phyloP scores from a whole-genome alignment of 2,113 vertebrate species.

The Delphinus delphis region DNA sequence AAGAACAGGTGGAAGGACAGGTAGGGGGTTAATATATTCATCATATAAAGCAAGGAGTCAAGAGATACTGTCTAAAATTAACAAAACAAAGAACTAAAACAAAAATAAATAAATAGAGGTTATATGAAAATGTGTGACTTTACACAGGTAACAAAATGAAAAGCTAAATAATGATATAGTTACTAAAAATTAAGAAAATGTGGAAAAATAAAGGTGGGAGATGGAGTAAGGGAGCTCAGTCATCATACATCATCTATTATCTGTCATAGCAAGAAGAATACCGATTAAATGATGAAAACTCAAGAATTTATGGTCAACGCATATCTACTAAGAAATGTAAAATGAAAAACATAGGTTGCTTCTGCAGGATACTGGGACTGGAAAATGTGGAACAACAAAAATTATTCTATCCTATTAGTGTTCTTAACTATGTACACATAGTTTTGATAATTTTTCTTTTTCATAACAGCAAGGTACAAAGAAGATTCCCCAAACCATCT shows the following conservation, averaged over 20 bases:
- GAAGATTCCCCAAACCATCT: background rate
- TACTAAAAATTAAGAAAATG: background rate
- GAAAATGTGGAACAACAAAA: background rate
- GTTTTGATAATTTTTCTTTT: background rate
- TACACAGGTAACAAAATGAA: conserved; percentile 19
- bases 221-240: background rate
- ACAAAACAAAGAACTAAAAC: background rate
- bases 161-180: background rate
- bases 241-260: background rate
- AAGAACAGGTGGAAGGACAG: background rate
- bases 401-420: background rate
- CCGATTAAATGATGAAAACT: background rate
- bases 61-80: background rate
- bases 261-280: background rate
- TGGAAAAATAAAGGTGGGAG: background rate
- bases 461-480: background rate
- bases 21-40: background rate
- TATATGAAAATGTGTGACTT: background rate
- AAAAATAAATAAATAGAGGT: background rate
- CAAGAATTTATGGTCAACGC: background rate
- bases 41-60: background rate
- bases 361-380: background rate
- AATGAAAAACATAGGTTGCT: background rate
- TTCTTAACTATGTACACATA: background rate
- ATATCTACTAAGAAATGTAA: background rate